Evolutionary conservation across 2,113 vertebrate species (phyloP), one percentile per base, ranked within the genome.

Genomic region (Chlorodrepanis virens): DNA sequence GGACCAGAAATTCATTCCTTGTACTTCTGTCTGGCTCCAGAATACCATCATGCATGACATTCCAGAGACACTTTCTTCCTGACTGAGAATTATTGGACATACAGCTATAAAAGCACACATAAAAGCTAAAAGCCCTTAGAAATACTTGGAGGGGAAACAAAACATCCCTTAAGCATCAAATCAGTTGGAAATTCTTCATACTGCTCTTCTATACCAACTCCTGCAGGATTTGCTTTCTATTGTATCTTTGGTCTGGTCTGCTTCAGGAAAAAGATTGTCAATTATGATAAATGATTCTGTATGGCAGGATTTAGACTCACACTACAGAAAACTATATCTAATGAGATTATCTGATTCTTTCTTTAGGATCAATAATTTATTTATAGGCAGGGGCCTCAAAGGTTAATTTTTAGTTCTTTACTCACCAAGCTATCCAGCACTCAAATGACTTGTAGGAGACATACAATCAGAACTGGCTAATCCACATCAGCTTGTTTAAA

Each of bases 401-500:
- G 94, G 96, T 97, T 97, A 94, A 96, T 96, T 97, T 94, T 80
- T 64, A 89, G 56, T 60, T 83, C 87, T 92, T 95, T 74, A 59
- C 54, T 93, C 60, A 54, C 89, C 64, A 70, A 84, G 42, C 21
- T 85, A 50, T 61, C 50, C 59, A 81, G 80, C 64, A 75, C 80
- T 72, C 39, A 70, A 85, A 89, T 28, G 40, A 83, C 87, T 70
- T 75, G 29, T 61, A 96, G 86, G 50, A 87, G 89, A 72, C 80
- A 78, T 37, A 74, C 61, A 80, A 82, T 81, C 86, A 96, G 79
- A 94, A 83, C 64, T 53, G 69, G 78, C 84, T 96, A 97, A 97
- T 97, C 97, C 96, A 90, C 93, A 94, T 33, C 89, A 88, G 84
- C 90, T 97, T 90, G 93, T 87, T 95, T 80, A 82, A 94, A 97